A percentile compares a stretch with the other conserved stretches of the same genome.
phyloP scores from a whole-genome alignment of 2,797 vertebrate species.

The Chelon labrosus region DNA sequence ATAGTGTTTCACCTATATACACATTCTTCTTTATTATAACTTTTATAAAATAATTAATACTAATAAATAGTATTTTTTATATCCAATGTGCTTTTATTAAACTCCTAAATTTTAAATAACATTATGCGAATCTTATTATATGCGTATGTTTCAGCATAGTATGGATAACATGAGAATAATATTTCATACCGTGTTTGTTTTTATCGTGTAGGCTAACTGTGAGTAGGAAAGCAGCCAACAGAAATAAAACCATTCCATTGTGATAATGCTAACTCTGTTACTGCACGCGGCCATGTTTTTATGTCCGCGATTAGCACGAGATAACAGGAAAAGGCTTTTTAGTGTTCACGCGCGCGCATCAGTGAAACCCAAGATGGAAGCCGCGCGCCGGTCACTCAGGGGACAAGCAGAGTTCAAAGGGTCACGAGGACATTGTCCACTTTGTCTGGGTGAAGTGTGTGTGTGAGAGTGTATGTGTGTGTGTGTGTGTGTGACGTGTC shows the following conservation, averaged over 20 bases:
- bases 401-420: constrained; percentile 73
- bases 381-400: constrained; percentile 66
- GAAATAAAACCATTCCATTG: too few species aligned
- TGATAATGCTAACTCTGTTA: too few species aligned
- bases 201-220: neutral
- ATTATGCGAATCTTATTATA: neutral
- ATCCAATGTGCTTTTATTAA: too few species aligned
- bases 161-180: too few species aligned
- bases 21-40: too few species aligned
- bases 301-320: neutral
- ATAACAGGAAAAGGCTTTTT: neutral
- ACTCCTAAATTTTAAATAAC: neutral
- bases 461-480: constrained; percentile 43
- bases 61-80: too few species aligned
- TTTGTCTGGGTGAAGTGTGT: constrained; percentile 78
- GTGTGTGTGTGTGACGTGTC: constrained; percentile 57
- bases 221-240: too few species aligned
- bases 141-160: too few species aligned
- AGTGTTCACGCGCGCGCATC: constrained; percentile 2
- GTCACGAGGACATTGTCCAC: constrained; percentile 78
- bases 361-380: constrained; percentile 18
- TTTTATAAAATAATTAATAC: too few species aligned
- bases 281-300: too few species aligned
- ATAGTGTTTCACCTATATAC: too few species aligned
- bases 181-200: neutral